Base-by-base conservation (phyloP, 2,113 vertebrate species). In the Emydura subglobosa region DNA sequence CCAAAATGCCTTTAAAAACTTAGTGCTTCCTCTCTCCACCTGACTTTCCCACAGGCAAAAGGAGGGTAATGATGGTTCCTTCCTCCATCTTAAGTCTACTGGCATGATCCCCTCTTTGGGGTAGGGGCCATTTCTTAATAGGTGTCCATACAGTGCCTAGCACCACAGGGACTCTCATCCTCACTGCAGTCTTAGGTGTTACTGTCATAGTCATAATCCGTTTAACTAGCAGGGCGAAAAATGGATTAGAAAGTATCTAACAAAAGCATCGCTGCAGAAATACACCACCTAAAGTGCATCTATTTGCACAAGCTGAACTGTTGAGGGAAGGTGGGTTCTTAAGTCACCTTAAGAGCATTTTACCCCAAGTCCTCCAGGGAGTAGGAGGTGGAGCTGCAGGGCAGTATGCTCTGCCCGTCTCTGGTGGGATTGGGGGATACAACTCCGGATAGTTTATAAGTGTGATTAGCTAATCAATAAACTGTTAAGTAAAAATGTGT, bases 401-500 rank as follows among this genome's bases (percentile, higher is more conserved):
- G 19, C 72, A 76, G 21, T 7, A 11, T 6, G 39, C 19, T 76
- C 5, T 44, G 39, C 39, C 39, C 39, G 42, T 42, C 21, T 76
- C 22, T 19, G 2, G 74, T 25, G 19, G 34, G 34, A 39, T 2
- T 68, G 34, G 65, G 65, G 34, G 17, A 17, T n/a, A 34, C 6
- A 93, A 96, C 95, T 95, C 94, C 7, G 22, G 54, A 51, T 12
- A 5, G 65, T 82, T 85, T 49, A 85, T 78, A 87, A 74, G 95
- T 87, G 91, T 94, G 93, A 95, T 95, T 94, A 94, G 83, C 72
- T 51, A 81, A 83, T 80, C 83, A 4, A 2, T 53, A 8, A 61
- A 95, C 90, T 79, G 91, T 85, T 93, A 61, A 86, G 85, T 95
- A 95, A 96, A 97, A 94, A 92, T 95, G 93, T 89, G 85, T 83